phyloP scores from a whole-genome alignment of 2,113 vertebrate genomes.

The Eurypyga helias region DNA sequence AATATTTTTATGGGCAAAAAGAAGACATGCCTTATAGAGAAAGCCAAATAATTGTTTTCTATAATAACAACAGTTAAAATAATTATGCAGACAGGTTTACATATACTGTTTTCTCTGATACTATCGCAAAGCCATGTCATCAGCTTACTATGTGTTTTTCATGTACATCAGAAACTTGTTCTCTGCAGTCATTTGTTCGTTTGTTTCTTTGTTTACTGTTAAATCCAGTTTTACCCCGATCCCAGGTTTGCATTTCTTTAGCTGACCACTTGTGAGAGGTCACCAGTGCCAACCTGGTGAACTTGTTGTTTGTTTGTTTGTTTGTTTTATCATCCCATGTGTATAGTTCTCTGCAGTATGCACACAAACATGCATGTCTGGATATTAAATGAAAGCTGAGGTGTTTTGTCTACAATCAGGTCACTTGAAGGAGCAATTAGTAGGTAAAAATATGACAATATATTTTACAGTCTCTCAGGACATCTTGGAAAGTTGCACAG shows the following conservation, averaged over 20 bases:
- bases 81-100: background rate
- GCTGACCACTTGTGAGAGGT: background rate
- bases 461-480: constrained; percentile 14
- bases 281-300: background rate
- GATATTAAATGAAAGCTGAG: background rate
- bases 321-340: background rate
- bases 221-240: background rate
- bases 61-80: background rate
- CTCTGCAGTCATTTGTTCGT: background rate
- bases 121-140: background rate
- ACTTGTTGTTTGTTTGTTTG: background rate
- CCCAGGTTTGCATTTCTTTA: background rate
- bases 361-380: background rate
- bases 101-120: background rate
- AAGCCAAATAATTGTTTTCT: background rate
- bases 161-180: background rate
- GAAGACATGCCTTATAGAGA: background rate
- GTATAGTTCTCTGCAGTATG: background rate
- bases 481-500: background rate
- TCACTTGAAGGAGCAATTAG: constrained; percentile 26
- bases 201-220: background rate
- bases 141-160: background rate
- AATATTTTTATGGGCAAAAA: background rate
- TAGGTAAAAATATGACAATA: constrained; percentile 8
- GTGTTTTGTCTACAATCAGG: background rate